A percentile compares a stretch with the other conserved stretches of the same genome.
These are phyloP conservation scores for Dicranocentrus wangi DNA, from an alignment of 2,888 invertebrate genomes.

Conservation along the genomic window DNA sequence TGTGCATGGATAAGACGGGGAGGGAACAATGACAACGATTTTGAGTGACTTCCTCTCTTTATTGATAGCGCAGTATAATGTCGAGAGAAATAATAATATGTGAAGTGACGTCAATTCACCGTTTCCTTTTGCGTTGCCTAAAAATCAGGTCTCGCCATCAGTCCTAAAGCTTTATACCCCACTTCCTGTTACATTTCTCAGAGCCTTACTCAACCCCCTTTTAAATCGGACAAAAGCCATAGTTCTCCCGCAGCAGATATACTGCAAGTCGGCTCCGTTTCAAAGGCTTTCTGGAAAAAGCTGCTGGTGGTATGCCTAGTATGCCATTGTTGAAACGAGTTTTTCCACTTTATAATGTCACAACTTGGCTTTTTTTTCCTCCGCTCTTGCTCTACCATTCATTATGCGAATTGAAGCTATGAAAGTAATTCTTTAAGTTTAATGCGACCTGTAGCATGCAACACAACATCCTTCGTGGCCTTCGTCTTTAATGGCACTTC, in stretches of 20 bases:
- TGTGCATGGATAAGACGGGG: slow-evolving; percentile 5
- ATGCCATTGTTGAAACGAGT: too few relatives aligned
- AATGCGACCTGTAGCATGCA: slow-evolving; percentile 45
- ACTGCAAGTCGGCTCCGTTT: too few relatives aligned
- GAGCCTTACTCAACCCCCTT: neutral
- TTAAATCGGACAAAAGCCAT: slow-evolving; percentile 6
- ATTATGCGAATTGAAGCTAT: slow-evolving; percentile 26
- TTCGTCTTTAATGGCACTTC: slow-evolving; percentile 28
- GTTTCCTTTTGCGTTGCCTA: slow-evolving; percentile 46
- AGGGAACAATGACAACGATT: slow-evolving; percentile 26
- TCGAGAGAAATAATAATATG: slow-evolving; percentile 52
- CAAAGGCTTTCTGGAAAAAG: too few relatives aligned
- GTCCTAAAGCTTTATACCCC: neutral
- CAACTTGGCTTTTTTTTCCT: neutral
- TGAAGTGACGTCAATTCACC: slow-evolving; percentile 57
- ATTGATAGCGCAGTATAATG: slow-evolving; percentile 51
- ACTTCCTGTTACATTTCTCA: slow-evolving; percentile 11
- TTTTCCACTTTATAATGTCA: slow-evolving; percentile 17
- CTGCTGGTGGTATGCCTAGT: too few relatives aligned
- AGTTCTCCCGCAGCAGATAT: neutral
- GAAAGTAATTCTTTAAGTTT: slow-evolving; percentile 44
- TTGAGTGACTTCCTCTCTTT: slow-evolving; percentile 55
- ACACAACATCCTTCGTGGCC: slow-evolving; percentile 19
- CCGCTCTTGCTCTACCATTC: slow-evolving; percentile 18
- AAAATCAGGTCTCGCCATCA: slow-evolving; percentile 20